These are phyloP conservation scores for Orchestia grillus DNA, from an alignment of 1,140 invertebrate genomes.

Conservation along the genomic window DNA sequence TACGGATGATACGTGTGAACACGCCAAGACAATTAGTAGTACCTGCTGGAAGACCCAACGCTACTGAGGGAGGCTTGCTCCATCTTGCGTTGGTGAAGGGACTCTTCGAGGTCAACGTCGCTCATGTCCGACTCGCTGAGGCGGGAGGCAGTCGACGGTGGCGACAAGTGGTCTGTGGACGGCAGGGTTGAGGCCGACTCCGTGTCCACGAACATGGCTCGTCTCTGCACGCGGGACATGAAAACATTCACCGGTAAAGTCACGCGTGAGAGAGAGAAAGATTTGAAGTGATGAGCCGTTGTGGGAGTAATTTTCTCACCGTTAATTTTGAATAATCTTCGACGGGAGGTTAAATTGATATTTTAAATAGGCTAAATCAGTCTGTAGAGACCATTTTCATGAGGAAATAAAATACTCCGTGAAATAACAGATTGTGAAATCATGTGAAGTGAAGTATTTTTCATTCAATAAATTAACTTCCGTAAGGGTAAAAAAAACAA, in stretches of 20 bases:
- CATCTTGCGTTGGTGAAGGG: constrained; percentile 76
- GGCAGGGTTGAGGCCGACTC: constrained; percentile 73
- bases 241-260: neutral
- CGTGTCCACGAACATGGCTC: constrained; percentile 70
- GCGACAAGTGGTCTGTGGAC: constrained; percentile 90
- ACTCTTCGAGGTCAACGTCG: constrained; percentile 86
- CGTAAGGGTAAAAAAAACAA: too few species aligned
- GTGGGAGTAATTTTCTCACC: too few species aligned
- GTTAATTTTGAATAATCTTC: too few species aligned
- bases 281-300: too few species aligned
- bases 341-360: too few species aligned
- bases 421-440: too few species aligned
- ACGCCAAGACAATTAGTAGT: neutral
- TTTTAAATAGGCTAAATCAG: too few species aligned
- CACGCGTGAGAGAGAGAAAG: too few species aligned
- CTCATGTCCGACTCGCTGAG: constrained; percentile 85
- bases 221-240: constrained; percentile 68
- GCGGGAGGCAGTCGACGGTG: constrained; percentile 86
- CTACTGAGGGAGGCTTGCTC: constrained; percentile 88
- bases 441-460: too few species aligned
- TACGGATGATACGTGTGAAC: neutral
- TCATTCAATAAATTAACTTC: too few species aligned
- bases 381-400: too few species aligned
- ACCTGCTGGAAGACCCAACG: constrained; percentile 87
- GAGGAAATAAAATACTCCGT: too few species aligned